Evolutionary conservation across 2,797 vertebrate genomes (phyloP).

Genomic region (Cuniculus paca): DNA sequence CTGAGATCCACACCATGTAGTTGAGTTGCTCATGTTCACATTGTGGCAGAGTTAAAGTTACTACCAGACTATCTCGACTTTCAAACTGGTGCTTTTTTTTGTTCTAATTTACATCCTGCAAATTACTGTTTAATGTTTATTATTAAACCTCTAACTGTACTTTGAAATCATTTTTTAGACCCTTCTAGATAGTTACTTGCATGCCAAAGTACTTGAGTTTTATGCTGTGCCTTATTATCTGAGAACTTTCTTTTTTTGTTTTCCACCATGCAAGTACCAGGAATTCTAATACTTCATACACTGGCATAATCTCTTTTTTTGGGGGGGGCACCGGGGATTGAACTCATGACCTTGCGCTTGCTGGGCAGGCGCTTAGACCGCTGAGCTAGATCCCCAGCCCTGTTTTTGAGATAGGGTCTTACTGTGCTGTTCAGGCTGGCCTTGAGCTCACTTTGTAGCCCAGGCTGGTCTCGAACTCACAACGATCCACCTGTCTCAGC

Average conservation of each 20-base stretch:
- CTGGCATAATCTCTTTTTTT: not conserved
- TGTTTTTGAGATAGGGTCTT: no score
- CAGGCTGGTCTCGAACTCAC: no score
- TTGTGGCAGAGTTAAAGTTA: not conserved
- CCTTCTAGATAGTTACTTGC: not conserved
- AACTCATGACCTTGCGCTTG: no score
- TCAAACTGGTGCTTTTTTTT: not conserved
- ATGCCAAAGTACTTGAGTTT: not conserved
- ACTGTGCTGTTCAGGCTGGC: no score
- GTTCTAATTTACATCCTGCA: not conserved
- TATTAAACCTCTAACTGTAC: not conserved
- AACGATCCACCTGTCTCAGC: no score
- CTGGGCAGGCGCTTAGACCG: no score
- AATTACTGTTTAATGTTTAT: not conserved
- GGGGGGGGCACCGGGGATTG: no score
- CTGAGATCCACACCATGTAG: not conserved
- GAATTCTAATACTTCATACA: not conserved
- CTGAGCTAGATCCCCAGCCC: no score
- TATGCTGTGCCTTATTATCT: not conserved
- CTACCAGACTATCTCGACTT: not conserved
- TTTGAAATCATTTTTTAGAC: not conserved
- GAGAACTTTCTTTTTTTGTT: not conserved
- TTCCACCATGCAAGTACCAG: not conserved
- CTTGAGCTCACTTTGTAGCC: no score
- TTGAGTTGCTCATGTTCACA: not conserved